Conservation (phyloP, 2,888 invertebrate genomes). For the Lymantria dispar region DNA sequence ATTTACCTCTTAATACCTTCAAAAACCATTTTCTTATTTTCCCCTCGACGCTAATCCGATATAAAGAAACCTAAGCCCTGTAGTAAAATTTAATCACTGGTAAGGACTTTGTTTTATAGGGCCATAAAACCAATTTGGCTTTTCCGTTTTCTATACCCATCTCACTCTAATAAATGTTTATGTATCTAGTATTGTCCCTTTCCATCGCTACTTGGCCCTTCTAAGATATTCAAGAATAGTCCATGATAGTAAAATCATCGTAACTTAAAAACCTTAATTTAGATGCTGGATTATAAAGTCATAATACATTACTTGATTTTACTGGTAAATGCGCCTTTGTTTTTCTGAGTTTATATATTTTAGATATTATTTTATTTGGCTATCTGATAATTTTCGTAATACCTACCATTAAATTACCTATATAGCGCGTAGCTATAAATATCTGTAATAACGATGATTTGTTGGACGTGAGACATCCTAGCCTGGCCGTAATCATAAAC, state of each 20-base stretch:
- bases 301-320: conserved; percentile 1
- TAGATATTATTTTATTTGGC: too few species aligned
- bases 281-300: conserved; percentile 26
- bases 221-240: conserved; percentile 25
- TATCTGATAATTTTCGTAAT: too few species aligned
- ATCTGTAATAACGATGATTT: too few species aligned
- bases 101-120: conserved; percentile 39
- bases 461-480: too few species aligned
- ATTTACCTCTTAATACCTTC: background rate
- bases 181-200: conserved; percentile 7
- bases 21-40: conserved; percentile 20
- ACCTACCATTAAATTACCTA: too few species aligned
- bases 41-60: conserved; percentile 19
- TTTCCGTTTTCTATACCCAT: conserved; percentile 13
- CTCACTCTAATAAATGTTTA: conserved; percentile 2
- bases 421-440: too few species aligned
- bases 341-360: too few species aligned
- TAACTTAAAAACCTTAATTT: conserved; percentile 37
- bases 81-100: conserved; percentile 41
- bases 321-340: too few species aligned
- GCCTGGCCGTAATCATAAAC: too few species aligned
- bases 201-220: conserved; percentile 9
- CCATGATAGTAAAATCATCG: conserved; percentile 36
- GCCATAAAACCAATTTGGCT: conserved; percentile 33
- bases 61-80: conserved; percentile 32